phyloP scores from a whole-genome alignment of 2,797 vertebrate genomes.

The Gobio occitaniae region DNA sequence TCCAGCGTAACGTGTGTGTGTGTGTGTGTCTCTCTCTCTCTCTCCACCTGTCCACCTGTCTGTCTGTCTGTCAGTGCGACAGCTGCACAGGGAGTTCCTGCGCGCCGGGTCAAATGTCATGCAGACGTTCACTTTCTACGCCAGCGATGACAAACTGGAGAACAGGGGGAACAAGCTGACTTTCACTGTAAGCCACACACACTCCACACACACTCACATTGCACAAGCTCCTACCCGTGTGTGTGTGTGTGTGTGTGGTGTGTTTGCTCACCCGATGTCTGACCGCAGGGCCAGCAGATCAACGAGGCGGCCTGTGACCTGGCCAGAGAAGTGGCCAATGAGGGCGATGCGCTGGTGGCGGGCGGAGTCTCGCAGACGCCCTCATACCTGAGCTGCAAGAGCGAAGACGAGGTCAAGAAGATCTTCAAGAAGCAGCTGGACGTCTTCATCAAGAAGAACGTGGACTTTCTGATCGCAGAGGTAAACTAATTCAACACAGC shows the following conservation, averaged over 20 bases:
- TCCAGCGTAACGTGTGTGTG: too few species aligned
- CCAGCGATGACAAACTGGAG: conserved; percentile 95
- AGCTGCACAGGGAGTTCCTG: conserved; percentile 96
- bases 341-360: conserved; percentile 92
- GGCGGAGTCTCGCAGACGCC: conserved; percentile 96
- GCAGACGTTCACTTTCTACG: conserved; percentile 97
- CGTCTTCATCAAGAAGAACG: conserved; percentile 89
- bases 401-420: conserved; percentile 87
- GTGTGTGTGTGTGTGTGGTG: too few species aligned
- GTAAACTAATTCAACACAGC: conserved; percentile 64
- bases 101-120: conserved; percentile 93
- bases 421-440: conserved; percentile 89
- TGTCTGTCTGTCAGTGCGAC: conserved; percentile 81
- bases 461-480: conserved; percentile 97
- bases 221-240: not conserved
- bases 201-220: conserved; percentile 43
- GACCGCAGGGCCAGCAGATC: conserved; percentile 83
- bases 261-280: not conserved
- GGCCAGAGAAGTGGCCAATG: conserved; percentile 89
- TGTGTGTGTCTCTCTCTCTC: too few species aligned
- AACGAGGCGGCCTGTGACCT: conserved; percentile 97
- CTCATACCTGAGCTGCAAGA: conserved; percentile 94
- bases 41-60: too few species aligned
- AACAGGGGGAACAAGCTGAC: conserved; percentile 89
- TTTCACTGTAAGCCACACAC: conserved; percentile 74